Base-by-base conservation (phyloP, 1,140 invertebrate genomes). In the Hycleus cichorii region DNA sequence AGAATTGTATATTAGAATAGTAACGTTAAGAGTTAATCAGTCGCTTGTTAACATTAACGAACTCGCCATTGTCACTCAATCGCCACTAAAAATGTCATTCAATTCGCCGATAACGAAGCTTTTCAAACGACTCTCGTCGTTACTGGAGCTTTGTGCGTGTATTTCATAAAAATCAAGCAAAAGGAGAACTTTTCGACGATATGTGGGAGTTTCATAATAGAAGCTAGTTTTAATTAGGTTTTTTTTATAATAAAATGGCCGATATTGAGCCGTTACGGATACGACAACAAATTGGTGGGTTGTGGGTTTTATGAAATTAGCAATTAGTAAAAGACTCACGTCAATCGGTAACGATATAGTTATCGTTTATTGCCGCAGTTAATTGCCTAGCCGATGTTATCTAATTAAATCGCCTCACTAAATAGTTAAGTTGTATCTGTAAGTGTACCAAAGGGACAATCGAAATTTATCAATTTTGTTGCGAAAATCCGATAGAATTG, bases 11-110 rank as follows among this genome's bases (percentile, higher is more conserved):
- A 32, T 32, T 32, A 42, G 55, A 24, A 49, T 47, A 45, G 51
- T 46, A 61, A 56, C 50, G 58, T 49, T 50, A 57, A 54, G 54
- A 66, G 65, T 64, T 64, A 66, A 66, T 66, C 63, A 66, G 60
- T 55, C 58, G 60, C 65, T 66, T 66, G 65, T 66, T 66, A 66
- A 64, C 65, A 66, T 66, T 66, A 66, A 66, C 65, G 65, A 66
- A 66, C 51, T 51, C 50, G 45, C 58, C 55, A 66, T 66, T 66
- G 65, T 66, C 65, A 60, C 65, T 55, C 48, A 40, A 42, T 38
- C 55, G 62, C 47, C 56, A 66, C 65, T 66, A 64, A 66, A 66
- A 66, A 66, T 64, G 63, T 66, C 65, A 66, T 64, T 64, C 65
- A 60, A 26, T 4, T 32, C 39, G 55, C 62, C 61, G 61, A 64